Evolutionary conservation across 2,888 invertebrate species (phyloP).

Genomic region (Axea sp.): DNA sequence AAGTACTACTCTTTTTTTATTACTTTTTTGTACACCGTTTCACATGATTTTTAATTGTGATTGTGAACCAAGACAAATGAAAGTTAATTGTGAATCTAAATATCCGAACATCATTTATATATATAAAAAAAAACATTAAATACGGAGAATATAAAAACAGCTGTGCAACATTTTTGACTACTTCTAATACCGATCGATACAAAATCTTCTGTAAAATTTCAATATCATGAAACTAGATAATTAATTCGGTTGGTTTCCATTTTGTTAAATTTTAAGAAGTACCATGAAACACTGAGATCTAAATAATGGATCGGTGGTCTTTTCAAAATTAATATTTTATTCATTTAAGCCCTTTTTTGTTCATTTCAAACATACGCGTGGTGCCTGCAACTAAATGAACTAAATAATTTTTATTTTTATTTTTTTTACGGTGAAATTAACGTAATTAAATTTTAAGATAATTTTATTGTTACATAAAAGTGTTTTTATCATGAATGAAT

Average conservation of each 20-base stretch:
- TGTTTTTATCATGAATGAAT: background rate
- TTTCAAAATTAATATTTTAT: slow-evolving; percentile 6
- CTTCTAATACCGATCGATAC: background rate
- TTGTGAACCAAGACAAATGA: slow-evolving; percentile 12
- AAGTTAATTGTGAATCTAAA: background rate
- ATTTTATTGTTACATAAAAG: too few species aligned
- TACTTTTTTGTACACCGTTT: slow-evolving; percentile 7
- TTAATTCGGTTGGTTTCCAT: background rate
- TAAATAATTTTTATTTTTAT: slow-evolving; percentile 1
- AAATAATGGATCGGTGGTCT: background rate
- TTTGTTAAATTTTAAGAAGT: slow-evolving; percentile 5
- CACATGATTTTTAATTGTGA: slow-evolving; percentile 3
- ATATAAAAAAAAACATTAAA: too few species aligned
- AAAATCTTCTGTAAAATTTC: background rate
- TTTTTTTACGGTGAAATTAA: too few species aligned
- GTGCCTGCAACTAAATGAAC: too few species aligned
- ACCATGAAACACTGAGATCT: background rate
- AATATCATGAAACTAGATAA: background rate
- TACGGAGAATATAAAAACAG: background rate
- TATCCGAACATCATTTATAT: background rate
- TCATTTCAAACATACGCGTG: slow-evolving; percentile 3
- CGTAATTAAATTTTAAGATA: too few species aligned
- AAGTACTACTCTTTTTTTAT: background rate
- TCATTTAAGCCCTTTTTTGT: background rate
- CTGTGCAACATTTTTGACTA: background rate